Evolutionary conservation across 2,113 vertebrate genomes (phyloP).

Genomic region (Rhabdornis inornatus): DNA sequence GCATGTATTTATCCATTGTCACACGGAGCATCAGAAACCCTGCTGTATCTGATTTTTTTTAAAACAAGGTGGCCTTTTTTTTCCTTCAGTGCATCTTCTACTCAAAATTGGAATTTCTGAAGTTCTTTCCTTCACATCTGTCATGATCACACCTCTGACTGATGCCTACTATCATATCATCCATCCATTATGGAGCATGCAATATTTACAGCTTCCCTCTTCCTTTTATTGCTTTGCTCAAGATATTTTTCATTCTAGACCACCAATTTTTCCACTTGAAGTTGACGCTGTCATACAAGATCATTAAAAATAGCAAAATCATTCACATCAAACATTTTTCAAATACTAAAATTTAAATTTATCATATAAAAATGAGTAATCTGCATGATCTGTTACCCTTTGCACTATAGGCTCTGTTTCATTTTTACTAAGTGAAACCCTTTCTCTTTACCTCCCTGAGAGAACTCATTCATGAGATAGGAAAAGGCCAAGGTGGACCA

Average conservation of each 20-base stretch:
- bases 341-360: background rate
- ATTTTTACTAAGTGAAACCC: background rate
- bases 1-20: background rate
- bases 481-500: background rate
- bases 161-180: background rate
- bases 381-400: background rate
- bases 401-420: background rate
- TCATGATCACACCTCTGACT: background rate
- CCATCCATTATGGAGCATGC: background rate
- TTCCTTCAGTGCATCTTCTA: background rate
- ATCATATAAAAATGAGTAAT: background rate
- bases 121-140: background rate
- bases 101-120: background rate
- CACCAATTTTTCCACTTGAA: background rate
- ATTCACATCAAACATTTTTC: background rate
- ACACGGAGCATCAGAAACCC: background rate
- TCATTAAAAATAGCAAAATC: background rate
- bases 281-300: background rate
- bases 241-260: background rate
- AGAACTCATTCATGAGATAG: rapidly evolving
- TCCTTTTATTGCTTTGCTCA: background rate
- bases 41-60: background rate
- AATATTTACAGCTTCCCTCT: background rate
- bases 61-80: background rate
- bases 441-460: background rate